phyloP scores from a whole-genome alignment of 2,797 vertebrate genomes.

The Eremophila alpestris region DNA sequence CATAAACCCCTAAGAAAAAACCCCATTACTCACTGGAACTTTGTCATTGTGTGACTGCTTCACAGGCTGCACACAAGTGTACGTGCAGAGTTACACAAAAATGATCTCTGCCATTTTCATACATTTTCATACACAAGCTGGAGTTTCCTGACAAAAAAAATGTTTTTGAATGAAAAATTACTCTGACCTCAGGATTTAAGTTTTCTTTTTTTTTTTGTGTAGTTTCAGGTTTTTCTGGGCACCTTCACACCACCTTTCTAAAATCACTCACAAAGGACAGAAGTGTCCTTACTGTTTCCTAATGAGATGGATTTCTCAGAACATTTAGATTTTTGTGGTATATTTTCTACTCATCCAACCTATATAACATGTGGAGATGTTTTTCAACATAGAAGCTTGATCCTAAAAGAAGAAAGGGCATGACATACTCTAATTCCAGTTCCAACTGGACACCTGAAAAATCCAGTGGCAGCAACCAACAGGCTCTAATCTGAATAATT shows the following conservation, averaged over 20 bases:
- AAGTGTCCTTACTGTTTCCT: background rate
- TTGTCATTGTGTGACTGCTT: conserved; percentile 43
- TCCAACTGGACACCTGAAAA: background rate
- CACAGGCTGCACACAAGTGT: background rate
- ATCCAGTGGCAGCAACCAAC: background rate
- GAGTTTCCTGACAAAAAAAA: background rate
- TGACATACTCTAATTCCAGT: background rate
- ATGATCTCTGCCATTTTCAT: background rate
- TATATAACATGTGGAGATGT: background rate
- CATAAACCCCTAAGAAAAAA: background rate
- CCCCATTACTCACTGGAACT: conserved; percentile 13
- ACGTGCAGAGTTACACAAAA: background rate
- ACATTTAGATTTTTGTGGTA: background rate
- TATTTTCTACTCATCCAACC: background rate
- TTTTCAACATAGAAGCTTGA: background rate
- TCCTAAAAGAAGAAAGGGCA: background rate
- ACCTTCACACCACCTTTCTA: background rate
- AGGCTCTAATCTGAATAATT: background rate
- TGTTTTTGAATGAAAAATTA: background rate
- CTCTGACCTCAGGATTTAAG: background rate
- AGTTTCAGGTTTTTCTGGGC: background rate
- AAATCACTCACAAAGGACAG: background rate
- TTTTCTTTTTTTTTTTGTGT: background rate
- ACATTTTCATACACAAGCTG: background rate
- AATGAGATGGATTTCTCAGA: background rate